A percentile compares a stretch with the other conserved stretches of the same genome.
phyloP scores from a whole-genome alignment of 1,140 invertebrate species.

The Procambarus virginalis region DNA sequence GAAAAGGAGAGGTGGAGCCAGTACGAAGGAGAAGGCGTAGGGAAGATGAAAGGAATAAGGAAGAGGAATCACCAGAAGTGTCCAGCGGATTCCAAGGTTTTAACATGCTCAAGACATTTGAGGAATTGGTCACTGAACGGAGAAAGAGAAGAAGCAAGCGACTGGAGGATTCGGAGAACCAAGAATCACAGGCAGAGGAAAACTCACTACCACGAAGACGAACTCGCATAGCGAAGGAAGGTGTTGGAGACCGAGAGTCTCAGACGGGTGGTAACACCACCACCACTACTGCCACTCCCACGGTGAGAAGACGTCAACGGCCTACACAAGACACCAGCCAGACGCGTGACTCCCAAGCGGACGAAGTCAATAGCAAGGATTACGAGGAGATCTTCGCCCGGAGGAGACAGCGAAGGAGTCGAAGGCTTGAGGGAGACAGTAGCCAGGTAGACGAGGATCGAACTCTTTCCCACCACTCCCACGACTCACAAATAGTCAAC shows the following conservation, averaged over 20 bases:
- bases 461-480: not conserved
- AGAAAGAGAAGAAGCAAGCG: not conserved
- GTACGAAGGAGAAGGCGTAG: not conserved
- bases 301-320: not conserved
- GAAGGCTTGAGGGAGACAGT: conserved; percentile 23
- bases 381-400: conserved; percentile 29
- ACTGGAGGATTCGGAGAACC: not conserved
- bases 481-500: not conserved
- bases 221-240: not conserved
- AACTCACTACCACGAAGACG: not conserved
- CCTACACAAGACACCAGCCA: not conserved
- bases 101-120: conserved; percentile 1
- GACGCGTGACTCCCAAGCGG: not conserved
- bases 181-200: not conserved
- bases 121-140: not conserved
- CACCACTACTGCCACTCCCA: not conserved
- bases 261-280: not conserved
- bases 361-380: conserved; percentile 18
- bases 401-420: conserved; percentile 8
- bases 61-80: not conserved
- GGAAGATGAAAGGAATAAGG: not conserved
- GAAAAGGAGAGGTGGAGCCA: not conserved
- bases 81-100: not conserved
- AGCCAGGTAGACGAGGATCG: conserved; percentile 25
- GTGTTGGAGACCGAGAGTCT: not conserved